phyloP scores from a whole-genome alignment of 23 tunicate species.

The Phallusia fumigata region DNA sequence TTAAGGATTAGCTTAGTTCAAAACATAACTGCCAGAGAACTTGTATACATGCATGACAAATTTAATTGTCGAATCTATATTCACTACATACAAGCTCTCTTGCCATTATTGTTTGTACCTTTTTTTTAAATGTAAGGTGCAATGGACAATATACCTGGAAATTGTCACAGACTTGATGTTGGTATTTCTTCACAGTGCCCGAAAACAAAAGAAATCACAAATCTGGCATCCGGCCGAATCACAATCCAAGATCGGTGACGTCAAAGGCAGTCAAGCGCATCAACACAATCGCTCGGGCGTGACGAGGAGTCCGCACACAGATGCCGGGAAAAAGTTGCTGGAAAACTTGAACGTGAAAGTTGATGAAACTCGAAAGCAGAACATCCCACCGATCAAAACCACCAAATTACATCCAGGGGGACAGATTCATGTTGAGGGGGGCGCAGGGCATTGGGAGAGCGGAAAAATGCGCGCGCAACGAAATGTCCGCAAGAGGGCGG shows the following conservation, averaged over 20 bases:
- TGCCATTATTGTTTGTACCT: too few relatives aligned
- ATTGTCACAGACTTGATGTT: too few relatives aligned
- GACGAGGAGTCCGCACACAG: constrained; percentile 9
- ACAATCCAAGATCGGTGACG: constrained; percentile 9
- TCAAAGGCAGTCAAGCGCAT: constrained; percentile 7
- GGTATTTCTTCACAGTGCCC: not conserved
- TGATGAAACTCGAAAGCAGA: not conserved
- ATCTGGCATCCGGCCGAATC: not conserved
- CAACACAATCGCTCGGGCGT: not conserved
- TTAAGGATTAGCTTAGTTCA: too few relatives aligned
- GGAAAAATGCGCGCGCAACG: constrained; percentile 20
- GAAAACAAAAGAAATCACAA: not conserved
- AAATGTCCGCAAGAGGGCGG: constrained; percentile 21
- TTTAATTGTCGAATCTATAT: too few relatives aligned
- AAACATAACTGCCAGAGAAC: too few relatives aligned
- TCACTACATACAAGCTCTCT: too few relatives aligned
- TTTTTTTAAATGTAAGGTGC: too few relatives aligned
- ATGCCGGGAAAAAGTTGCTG: constrained; percentile 13
- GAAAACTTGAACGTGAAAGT: constrained; percentile 16
- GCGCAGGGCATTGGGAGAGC: constrained; percentile 36
- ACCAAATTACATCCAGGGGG: not conserved
- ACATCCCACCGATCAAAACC: constrained; percentile 11
- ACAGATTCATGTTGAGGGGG: not conserved
- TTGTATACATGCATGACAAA: too few relatives aligned
- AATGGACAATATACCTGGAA: too few relatives aligned